Conservation (phyloP, 2,888 invertebrate genomes). For the Parnassius mnemosyne region DNA sequence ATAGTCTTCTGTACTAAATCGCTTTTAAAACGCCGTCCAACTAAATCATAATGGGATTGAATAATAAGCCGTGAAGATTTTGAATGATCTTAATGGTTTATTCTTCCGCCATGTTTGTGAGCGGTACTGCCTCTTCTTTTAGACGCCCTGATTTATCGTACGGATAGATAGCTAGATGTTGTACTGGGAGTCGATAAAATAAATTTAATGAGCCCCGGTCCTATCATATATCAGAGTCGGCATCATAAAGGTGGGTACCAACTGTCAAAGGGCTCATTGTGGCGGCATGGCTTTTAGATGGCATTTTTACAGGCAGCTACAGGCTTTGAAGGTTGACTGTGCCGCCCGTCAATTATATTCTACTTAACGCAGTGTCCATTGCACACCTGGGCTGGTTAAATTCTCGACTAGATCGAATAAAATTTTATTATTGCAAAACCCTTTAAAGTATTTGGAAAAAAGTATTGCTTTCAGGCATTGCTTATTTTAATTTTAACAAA, state of each 20-base stretch:
- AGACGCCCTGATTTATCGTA: slow-evolving; percentile 67
- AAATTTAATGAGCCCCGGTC: slow-evolving; percentile 71
- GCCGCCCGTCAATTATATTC: slow-evolving; percentile 78
- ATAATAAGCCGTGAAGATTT: slow-evolving; percentile 75
- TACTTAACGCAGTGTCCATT: slow-evolving; percentile 65
- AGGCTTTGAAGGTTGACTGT: slow-evolving; percentile 67
- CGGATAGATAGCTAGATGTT: slow-evolving; percentile 60
- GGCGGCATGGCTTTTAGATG: slow-evolving; percentile 74
- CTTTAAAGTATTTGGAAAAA: neutral
- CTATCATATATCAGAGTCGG: slow-evolving; percentile 68
- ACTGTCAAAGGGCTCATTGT: slow-evolving; percentile 79
- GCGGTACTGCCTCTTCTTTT: slow-evolving; percentile 57
- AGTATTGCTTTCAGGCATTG: no score
- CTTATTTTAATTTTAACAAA: no score
- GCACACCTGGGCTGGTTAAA: slow-evolving; percentile 39
- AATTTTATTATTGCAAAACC: neutral
- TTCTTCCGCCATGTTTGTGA: slow-evolving; percentile 61
- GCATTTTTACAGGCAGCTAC: slow-evolving; percentile 78
- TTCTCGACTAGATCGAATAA: slow-evolving; percentile 8
- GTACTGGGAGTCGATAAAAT: slow-evolving; percentile 74
- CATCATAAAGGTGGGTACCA: slow-evolving; percentile 75
- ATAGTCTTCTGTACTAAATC: slow-evolving; percentile 69
- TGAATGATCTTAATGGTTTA: slow-evolving; percentile 71
- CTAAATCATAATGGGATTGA: slow-evolving; percentile 73
- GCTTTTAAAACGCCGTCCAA: slow-evolving; percentile 67